phyloP scores from a whole-genome alignment of 2,797 vertebrate genomes.

The Sebastolobus alascanus region DNA sequence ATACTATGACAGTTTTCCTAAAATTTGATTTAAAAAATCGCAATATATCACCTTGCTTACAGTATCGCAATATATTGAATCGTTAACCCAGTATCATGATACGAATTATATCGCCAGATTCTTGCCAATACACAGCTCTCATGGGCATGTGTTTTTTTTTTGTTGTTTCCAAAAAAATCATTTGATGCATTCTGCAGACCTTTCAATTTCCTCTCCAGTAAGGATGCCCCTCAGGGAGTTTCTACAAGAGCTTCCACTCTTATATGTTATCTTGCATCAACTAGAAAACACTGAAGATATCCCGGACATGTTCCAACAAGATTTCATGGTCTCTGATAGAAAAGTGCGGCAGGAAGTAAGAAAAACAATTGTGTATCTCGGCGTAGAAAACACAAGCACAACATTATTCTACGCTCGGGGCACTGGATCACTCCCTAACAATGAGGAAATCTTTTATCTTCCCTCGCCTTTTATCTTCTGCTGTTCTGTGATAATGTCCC shows the following conservation, averaged over 20 bases:
- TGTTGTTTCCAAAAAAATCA: conserved; percentile 23
- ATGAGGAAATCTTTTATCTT: conserved; percentile 70
- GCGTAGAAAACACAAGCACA: conserved; percentile 50
- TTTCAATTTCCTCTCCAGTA: conserved; percentile 60
- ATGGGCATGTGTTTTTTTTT: not conserved
- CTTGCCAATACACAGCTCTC: no score
- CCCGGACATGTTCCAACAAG: conserved; percentile 57
- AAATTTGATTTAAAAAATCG: no score
- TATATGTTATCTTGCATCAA: conserved; percentile 38
- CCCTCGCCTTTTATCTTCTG: conserved; percentile 62
- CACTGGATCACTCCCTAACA: conserved; percentile 46
- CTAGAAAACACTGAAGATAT: conserved; percentile 37
- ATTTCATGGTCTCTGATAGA: conserved; percentile 59
- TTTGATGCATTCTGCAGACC: conserved; percentile 46
- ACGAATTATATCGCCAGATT: no score
- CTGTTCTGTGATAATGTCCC: conserved; percentile 61
- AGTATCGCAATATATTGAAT: no score
- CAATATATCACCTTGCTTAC: no score
- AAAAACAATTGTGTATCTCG: conserved; percentile 61
- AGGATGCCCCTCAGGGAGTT: conserved; percentile 19
- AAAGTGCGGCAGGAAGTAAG: conserved; percentile 46
- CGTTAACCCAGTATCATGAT: no score
- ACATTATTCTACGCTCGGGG: conserved; percentile 43
- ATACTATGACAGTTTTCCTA: no score
- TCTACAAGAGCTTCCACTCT: conserved; percentile 6